Conservation (phyloP, 2,797 vertebrate genomes). For the Chelmon rostratus region DNA sequence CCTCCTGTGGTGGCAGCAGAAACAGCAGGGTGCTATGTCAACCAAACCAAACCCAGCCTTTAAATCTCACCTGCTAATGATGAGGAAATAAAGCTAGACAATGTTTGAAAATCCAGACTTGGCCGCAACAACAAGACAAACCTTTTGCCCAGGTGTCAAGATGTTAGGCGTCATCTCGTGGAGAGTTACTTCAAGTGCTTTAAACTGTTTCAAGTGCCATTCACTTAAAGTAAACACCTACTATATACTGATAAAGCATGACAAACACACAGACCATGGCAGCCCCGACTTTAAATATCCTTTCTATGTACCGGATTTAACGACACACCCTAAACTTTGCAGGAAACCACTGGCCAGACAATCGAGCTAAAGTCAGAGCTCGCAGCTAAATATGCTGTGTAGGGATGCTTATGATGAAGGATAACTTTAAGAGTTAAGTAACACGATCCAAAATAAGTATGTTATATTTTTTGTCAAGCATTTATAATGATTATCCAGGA, state of each 20-base stretch:
- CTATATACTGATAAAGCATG: neutral
- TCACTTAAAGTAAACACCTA: conserved; percentile 48
- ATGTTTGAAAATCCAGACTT: neutral
- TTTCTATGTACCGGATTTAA: conserved; percentile 55
- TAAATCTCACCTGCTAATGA: neutral
- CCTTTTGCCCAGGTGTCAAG: conserved; percentile 2
- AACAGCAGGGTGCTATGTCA: conserved; percentile 24
- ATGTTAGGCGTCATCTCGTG: neutral
- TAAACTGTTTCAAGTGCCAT: neutral
- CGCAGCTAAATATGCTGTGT: neutral
- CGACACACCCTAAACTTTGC: conserved; percentile 63
- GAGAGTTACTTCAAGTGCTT: neutral
- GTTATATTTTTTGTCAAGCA: neutral
- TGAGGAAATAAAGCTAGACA: neutral
- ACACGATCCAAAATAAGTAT: neutral
- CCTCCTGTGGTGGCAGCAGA: conserved; percentile 19
- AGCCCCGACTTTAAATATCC: conserved; percentile 60
- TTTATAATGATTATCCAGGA: neutral
- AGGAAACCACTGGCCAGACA: conserved; percentile 42
- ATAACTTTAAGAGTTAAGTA: neutral
- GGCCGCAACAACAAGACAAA: neutral
- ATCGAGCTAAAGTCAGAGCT: conserved; percentile 15
- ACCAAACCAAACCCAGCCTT: conserved; percentile 25
- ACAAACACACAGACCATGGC: conserved; percentile 6
- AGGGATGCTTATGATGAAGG: neutral